phyloP scores from a whole-genome alignment of 2,888 invertebrate species.

The Athrips mouffetella region DNA sequence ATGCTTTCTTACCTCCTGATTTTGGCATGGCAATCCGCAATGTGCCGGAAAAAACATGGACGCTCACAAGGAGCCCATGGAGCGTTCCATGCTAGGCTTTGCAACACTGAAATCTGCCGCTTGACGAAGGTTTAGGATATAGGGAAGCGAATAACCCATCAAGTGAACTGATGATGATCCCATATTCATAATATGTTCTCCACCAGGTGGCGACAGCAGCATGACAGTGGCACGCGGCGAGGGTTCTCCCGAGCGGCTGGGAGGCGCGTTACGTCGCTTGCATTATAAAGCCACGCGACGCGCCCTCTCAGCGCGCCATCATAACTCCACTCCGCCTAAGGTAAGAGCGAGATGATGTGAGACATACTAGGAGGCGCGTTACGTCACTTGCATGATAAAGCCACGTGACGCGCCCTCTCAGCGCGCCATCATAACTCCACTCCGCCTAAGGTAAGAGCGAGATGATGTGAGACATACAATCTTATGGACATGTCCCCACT shows the following conservation, averaged over 20 bases:
- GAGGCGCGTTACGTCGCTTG: constrained; percentile 80
- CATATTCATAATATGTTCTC: neutral
- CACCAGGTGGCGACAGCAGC: constrained; percentile 66
- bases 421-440: constrained; percentile 50
- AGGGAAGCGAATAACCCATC: too few relatives aligned
- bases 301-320: constrained; percentile 63
- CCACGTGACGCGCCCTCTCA: constrained; percentile 75
- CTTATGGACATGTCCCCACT: too few relatives aligned
- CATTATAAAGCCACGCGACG: constrained; percentile 82
- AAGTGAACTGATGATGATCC: too few relatives aligned
- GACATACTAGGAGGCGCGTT: constrained; percentile 79
- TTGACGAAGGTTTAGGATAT: too few relatives aligned
- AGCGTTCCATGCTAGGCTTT: too few relatives aligned
- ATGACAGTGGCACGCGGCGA: constrained; percentile 72
- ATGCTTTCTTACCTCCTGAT: too few relatives aligned
- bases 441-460: constrained; percentile 51
- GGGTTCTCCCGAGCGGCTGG: constrained; percentile 68
- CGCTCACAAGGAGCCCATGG: too few relatives aligned
- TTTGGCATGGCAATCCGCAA: too few relatives aligned
- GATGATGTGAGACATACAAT: too few relatives aligned
- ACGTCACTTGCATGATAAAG: constrained; percentile 82
- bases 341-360: too few relatives aligned
- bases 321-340: constrained; percentile 50
- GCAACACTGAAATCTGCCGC: too few relatives aligned
- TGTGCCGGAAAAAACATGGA: too few relatives aligned